Evolutionary conservation across 2,113 vertebrate species (phyloP).

Genomic region (Ranitomeya imitator): DNA sequence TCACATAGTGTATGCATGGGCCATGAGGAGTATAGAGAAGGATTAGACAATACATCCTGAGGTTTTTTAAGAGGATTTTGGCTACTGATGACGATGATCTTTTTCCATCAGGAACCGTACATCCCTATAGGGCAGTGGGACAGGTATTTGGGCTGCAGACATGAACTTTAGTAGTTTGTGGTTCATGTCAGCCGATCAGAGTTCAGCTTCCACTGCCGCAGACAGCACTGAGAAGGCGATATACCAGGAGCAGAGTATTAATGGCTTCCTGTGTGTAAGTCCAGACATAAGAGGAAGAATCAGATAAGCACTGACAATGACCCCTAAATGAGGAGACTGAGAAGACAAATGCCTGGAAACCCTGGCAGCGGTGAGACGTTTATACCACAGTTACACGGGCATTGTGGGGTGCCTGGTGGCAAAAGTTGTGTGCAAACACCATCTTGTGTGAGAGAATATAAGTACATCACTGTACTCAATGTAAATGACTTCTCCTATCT

Average conservation of each 20-base stretch:
- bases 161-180: neutral
- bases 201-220: neutral
- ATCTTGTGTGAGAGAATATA: neutral
- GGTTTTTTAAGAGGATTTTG: no score
- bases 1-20: no score
- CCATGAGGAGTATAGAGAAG: no score
- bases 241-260: neutral
- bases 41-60: no score
- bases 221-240: neutral
- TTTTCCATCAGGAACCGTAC: no score
- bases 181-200: neutral
- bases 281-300: neutral
- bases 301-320: neutral
- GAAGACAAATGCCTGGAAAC: neutral
- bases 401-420: neutral
- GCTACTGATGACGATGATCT: no score
- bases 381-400: neutral
- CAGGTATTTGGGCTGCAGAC: no score
- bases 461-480: no score
- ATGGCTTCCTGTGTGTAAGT: neutral
- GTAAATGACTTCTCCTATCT: no score
- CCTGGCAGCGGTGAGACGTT: neutral
- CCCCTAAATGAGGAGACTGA: neutral
- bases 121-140: no score
- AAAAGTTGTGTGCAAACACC: neutral